Evolutionary conservation across 2,797 vertebrate species (phyloP).

Genomic region (Pangasius djambal): DNA sequence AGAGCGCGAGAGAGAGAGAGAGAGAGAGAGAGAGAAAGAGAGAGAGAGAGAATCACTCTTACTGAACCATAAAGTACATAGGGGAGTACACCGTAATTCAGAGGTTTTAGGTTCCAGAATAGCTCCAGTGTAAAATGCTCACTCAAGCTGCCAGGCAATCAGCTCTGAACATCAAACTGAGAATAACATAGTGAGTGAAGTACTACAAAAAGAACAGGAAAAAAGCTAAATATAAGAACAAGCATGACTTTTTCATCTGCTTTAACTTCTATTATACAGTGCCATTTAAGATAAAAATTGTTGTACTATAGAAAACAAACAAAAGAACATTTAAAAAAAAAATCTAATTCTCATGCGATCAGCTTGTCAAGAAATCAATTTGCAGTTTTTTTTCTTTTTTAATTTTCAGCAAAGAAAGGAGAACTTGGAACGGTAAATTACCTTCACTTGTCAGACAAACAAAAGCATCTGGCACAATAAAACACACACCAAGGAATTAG

Average conservation of each 20-base stretch:
- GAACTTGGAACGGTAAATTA: not conserved
- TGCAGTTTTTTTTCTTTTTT: not conserved
- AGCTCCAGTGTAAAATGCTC: slow-evolving; percentile 27
- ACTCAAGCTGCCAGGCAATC: slow-evolving; percentile 38
- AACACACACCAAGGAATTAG: not conserved
- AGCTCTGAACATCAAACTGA: slow-evolving; percentile 39
- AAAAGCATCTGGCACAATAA: slow-evolving; percentile 24
- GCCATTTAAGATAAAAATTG: not conserved
- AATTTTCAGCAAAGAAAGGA: not conserved
- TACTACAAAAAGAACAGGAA: not conserved
- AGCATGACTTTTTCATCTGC: not conserved
- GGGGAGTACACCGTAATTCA: not conserved
- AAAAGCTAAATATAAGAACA: slow-evolving; percentile 10
- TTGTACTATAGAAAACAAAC: too few species aligned
- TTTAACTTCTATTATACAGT: too few species aligned
- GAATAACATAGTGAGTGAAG: slow-evolving; percentile 27
- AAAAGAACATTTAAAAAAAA: too few species aligned
- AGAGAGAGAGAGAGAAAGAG: not conserved
- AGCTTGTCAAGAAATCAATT: not conserved
- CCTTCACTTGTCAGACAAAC: not conserved
- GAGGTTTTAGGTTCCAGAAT: slow-evolving; percentile 27
- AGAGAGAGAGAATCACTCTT: not conserved
- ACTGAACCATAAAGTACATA: slow-evolving; percentile 15
- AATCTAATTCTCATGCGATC: not conserved
- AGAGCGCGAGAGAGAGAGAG: not conserved